A percentile compares a stretch with the other conserved stretches of the same genome.
These are phyloP conservation scores for Aproaerema taeniolella DNA, from an alignment of 2,888 invertebrate species.

Conservation along the genomic window DNA sequence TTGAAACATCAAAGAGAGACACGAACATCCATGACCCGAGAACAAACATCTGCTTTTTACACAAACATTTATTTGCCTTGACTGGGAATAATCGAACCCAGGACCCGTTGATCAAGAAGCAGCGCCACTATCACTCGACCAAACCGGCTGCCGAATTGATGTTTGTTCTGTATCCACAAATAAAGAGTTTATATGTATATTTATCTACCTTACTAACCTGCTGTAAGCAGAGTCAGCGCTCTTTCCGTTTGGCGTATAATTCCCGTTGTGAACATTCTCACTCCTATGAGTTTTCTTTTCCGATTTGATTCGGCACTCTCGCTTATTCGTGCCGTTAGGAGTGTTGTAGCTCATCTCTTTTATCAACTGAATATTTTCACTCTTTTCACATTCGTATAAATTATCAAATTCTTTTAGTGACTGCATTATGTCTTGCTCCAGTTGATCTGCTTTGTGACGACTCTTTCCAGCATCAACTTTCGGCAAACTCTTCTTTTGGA, in stretches of 20 bases:
- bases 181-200: no score
- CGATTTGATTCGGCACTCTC: slow-evolving; percentile 41
- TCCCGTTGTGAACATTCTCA: slow-evolving; percentile 48
- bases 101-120: no score
- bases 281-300: slow-evolving; percentile 54
- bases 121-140: no score
- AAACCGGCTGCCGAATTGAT: no score
- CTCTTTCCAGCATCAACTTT: slow-evolving; percentile 55
- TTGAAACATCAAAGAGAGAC: no score
- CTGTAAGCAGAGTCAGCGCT: slow-evolving; percentile 88
- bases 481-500: slow-evolving; percentile 54
- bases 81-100: no score
- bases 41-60: no score
- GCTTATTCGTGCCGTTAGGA: slow-evolving; percentile 46
- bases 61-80: no score
- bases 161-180: no score
- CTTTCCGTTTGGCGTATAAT: slow-evolving; percentile 57
- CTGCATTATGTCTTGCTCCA: slow-evolving; percentile 70
- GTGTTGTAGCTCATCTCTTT: slow-evolving; percentile 41
- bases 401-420: slow-evolving; percentile 71
- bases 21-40: no score
- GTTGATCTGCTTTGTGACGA: slow-evolving; percentile 63
- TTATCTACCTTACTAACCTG: slow-evolving; percentile 81
- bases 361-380: slow-evolving; percentile 39
- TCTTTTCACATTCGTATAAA: slow-evolving; percentile 61